Evolutionary conservation across 2,888 invertebrate species (phyloP), one percentile per base, ranked within the genome.

Genomic region (Sinelater perroti): DNA sequence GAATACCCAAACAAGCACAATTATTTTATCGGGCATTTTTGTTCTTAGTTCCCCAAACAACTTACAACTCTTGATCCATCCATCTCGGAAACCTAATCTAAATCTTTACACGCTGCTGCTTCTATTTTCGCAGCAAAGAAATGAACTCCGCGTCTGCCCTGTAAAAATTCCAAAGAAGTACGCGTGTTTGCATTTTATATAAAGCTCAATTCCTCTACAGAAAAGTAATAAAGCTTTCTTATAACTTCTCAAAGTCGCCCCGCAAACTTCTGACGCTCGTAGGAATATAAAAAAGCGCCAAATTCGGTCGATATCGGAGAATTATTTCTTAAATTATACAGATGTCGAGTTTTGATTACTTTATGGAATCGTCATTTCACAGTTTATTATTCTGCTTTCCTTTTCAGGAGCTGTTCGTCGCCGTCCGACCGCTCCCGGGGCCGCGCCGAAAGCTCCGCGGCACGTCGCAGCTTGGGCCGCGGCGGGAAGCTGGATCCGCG

Each of bases 131-230:
- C 33, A 46, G 33, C 16, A 18, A 50, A 50, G 38, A 21, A 50
- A 38, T 38, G 50, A 50, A 50, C 36, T 38, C 28, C 35, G 24
- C 35, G 36, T 38, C 38, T 54, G 47, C 30, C 51, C 42, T 38
- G 46, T 40, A 54, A 46, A 38, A 46, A 54, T 54, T 54, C 54
- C 16, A 21, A 38, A 36, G 45, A 63, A 61, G 66, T 65, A 70
- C 67, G 67, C 67, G 65, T 68, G 67, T 69, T 70, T 69, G 70
- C 69, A 69, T 70, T 70, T 69, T 69, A 70, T 67, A 70, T 69
- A 67, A 68, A 69, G 67, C 70, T 66, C 65, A 63, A 64, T 67
- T 67, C 65, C 64, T 65, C 63, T 50, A 58, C 58, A 61, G 67
- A 65, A 69, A 69, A 67, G 68, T 68, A 71, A 69, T 70, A 71